phyloP scores from a whole-genome alignment of 2,888 invertebrate genomes.

The Hermaeophaga mercurialis region DNA sequence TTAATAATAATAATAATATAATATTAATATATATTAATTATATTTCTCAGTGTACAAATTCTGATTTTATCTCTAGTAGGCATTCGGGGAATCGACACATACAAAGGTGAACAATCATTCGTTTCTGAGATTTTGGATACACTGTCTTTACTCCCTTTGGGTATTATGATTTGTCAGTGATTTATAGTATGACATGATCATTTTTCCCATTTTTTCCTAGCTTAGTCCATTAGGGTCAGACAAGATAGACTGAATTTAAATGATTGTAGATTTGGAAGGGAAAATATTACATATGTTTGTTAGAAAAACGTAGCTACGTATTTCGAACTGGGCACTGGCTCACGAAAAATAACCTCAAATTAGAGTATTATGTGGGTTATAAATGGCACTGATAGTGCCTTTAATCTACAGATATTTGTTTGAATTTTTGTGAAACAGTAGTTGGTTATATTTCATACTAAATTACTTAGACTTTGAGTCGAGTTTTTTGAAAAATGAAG shows the following conservation, averaged over 20 bases:
- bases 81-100: neutral
- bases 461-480: too few relatives aligned
- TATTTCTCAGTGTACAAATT: too few relatives aligned
- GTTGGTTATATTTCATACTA: too few relatives aligned
- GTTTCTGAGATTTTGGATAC: neutral
- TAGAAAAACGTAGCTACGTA: neutral
- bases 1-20: too few relatives aligned
- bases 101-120: slow-evolving; percentile 3
- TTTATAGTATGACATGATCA: slow-evolving; percentile 13
- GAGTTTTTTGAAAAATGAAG: too few relatives aligned
- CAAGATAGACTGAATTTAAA: slow-evolving; percentile 19
- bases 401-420: too few relatives aligned
- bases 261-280: slow-evolving; percentile 11
- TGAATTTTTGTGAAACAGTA: too few relatives aligned
- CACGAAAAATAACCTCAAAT: neutral
- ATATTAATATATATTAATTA: too few relatives aligned
- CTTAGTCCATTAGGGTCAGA: slow-evolving; percentile 15
- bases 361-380: neutral
- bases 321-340: neutral
- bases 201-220: slow-evolving; percentile 9
- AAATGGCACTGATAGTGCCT: too few relatives aligned
- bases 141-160: slow-evolving; percentile 7
- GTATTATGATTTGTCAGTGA: slow-evolving; percentile 7
- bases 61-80: neutral
- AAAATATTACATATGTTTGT: neutral